Evolutionary conservation across 2,888 invertebrate genomes (phyloP).

Genomic region (Sialis lutaria): DNA sequence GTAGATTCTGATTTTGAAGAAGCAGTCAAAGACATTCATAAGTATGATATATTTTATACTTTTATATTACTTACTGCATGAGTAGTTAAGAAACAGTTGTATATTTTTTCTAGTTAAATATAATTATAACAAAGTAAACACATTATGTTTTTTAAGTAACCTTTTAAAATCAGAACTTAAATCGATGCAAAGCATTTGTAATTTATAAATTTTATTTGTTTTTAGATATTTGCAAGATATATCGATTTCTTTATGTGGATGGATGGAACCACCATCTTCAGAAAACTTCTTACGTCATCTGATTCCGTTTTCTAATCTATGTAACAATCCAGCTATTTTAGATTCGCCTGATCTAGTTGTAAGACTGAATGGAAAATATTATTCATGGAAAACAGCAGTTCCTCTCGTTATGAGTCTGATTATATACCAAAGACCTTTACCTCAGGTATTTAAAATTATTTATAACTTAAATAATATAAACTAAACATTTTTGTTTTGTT

Average conservation of each 20-base stretch:
- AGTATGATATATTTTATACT: conserved; percentile 13
- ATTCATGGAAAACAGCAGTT: conserved; percentile 81
- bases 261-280: conserved; percentile 30
- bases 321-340: conserved; percentile 54
- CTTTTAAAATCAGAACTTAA: neutral
- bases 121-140: conserved; percentile 10
- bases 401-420: conserved; percentile 78
- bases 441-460: conserved; percentile 33
- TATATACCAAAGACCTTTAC: conserved; percentile 71
- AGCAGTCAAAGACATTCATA: conserved; percentile 21
- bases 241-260: conserved; percentile 62
- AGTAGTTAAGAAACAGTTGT: neutral
- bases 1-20: conserved; percentile 75
- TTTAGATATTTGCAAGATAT: conserved; percentile 37
- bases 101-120: neutral
- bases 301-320: conserved; percentile 42
- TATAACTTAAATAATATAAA: too few species aligned
- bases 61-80: neutral
- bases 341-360: conserved; percentile 72
- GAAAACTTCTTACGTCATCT: conserved; percentile 35
- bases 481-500: neutral
- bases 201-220: conserved; percentile 1
- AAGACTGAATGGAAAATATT: conserved; percentile 71
- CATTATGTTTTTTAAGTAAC: neutral
- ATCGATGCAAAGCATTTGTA: neutral